Evolutionary conservation across 1,140 invertebrate genomes (phyloP).

Genomic region (Orius insidiosus): DNA sequence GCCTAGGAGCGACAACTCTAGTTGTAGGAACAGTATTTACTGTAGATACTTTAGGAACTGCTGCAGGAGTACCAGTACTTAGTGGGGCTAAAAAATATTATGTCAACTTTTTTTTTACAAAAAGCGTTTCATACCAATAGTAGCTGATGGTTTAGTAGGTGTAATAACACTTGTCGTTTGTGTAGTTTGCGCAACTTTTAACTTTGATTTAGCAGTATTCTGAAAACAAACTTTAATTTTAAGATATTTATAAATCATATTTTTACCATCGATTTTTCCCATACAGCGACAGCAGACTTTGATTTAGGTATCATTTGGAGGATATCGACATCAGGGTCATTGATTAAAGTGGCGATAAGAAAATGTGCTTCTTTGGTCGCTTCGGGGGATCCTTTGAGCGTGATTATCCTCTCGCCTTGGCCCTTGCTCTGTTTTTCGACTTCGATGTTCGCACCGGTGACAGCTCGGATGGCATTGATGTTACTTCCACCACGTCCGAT

Average conservation of each 20-base stretch:
- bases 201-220: conserved; percentile 19
- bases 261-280: conserved; percentile 35
- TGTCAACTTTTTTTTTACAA: no score
- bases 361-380: conserved; percentile 76
- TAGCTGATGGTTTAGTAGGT: conserved; percentile 19
- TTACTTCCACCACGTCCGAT: conserved; percentile 91
- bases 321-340: conserved; percentile 85
- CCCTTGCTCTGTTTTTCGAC: conserved; percentile 93
- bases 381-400: conserved; percentile 84
- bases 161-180: conserved; percentile 13
- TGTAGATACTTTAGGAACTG: conserved; percentile 1
- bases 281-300: conserved; percentile 31
- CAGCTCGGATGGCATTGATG: conserved; percentile 88
- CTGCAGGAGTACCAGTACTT: conserved; percentile 6
- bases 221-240: conserved; percentile 6
- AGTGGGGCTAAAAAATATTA: conserved; percentile 11
- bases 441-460: conserved; percentile 91
- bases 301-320: conserved; percentile 59
- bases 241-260: not conserved
- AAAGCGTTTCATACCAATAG: conserved; percentile 16
- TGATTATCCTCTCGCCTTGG: conserved; percentile 82
- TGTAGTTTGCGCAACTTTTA: conserved; percentile 10
- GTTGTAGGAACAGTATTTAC: conserved; percentile 23
- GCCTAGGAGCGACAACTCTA: conserved; percentile 32
- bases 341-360: conserved; percentile 70